Base-by-base conservation (phyloP, 2,888 invertebrate genomes). In the Spisula subtruncata region DNA sequence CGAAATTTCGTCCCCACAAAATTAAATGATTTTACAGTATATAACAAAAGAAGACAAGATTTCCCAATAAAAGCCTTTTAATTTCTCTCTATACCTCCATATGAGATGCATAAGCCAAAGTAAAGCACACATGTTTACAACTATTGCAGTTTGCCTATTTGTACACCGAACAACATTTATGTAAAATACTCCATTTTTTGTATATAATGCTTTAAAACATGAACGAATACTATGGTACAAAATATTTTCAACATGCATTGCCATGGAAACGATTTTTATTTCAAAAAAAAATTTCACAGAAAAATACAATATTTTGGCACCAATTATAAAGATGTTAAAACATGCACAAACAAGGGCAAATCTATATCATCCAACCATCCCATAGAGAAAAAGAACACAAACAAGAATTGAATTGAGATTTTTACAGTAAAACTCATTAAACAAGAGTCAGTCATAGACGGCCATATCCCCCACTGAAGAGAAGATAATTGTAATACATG, bases 71-170 rank as follows among this genome's bases (percentile, higher is more conserved):
- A 90, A 88, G 88, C 90, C 83, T 88, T 90, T 90, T 88, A 85
- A 75, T 86, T 90, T 88, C 81, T 79, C 71, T 90, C 90, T 90
- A 90, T 88, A 82, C 88, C 90, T 85, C 86, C 83, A 80, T 81
- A 86, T 75, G 88, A 90, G 86, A 71, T 88, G 90, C 85, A 81
- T 86, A 90, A 90, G 90, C 90, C 86, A 88, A 89, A 88, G 84
- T 88, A 90, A 88, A 90, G 88, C 88, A 86, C 88, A 90, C 89
- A 89, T 66, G 83, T 88, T 80, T 90, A 80, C 84, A 80, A 86
- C 90, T 90, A 90, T 90, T 90, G 90, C 90, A 90, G 86, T 90
- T 89, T 89, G 86, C 89, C 89, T 89, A 89, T 89, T 86, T 81
- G 85, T 84, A 88, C 83, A 84, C 51, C 56, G 56, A 85, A 85